Percentiles rank a stretch among this genome's conserved stretches.
These are phyloP conservation scores for Otolemur garnettii DNA, from an alignment of 2,113 vertebrate species.

Conservation along the genomic window DNA sequence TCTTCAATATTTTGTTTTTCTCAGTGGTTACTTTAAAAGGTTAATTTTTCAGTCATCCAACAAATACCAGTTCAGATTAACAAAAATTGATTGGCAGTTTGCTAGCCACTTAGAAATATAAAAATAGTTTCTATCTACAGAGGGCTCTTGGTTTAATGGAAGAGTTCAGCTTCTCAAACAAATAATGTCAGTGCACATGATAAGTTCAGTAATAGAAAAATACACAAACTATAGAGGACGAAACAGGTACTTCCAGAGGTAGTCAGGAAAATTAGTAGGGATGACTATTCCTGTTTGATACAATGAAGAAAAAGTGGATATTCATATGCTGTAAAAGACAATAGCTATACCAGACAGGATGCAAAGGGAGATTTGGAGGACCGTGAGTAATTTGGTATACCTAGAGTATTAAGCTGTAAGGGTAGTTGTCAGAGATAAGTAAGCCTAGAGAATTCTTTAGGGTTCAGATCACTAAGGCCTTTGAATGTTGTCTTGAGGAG, in stretches of 20 bases:
- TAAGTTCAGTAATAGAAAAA: conserved; percentile 36
- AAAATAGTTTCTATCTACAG: neutral
- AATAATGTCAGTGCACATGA: neutral
- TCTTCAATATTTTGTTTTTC: conserved; percentile 4
- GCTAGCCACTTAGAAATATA: neutral
- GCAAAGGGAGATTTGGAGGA: neutral
- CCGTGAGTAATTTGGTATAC: neutral
- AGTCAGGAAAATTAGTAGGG: neutral
- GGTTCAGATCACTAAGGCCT: conserved; percentile 18
- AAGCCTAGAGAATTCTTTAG: conserved; percentile 5
- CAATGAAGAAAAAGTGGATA: neutral
- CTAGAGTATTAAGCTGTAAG: neutral
- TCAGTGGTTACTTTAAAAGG: neutral
- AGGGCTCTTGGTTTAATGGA: neutral
- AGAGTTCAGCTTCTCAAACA: neutral
- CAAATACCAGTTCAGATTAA: conserved; percentile 21
- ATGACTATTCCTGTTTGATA: neutral
- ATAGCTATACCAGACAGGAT: neutral
- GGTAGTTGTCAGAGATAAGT: neutral
- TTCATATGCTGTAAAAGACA: conserved; percentile 41
- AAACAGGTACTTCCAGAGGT: neutral
- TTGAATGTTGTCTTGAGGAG: conserved; percentile 14
- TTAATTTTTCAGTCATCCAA: conserved; percentile 13
- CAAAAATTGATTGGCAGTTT: conserved; percentile 22
- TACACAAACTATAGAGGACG: neutral